A percentile compares a stretch with the other conserved stretches of the same genome.
Conservation (phyloP, 2,888 invertebrate species). For the Girardia tigrina region DNA sequence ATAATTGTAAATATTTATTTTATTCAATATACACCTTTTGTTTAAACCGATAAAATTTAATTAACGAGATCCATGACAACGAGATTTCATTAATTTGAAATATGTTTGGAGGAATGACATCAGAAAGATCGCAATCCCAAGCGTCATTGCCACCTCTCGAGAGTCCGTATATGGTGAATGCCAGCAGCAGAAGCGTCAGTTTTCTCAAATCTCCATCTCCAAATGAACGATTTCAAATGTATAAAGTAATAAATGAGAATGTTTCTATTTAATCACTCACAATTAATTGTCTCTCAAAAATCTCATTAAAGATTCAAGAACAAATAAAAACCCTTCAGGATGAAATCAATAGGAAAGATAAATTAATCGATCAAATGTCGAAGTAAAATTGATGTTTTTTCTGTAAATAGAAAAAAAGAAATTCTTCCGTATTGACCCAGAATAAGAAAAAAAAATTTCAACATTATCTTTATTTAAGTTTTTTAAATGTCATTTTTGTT, state of each 20-base stretch:
- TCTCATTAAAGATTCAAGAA: background rate
- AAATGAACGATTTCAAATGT: background rate
- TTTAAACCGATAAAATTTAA: background rate
- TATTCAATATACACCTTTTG: too few species aligned
- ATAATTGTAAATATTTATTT: too few species aligned
- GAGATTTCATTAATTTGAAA: background rate
- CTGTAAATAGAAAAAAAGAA: too few species aligned
- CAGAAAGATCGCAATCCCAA: slow-evolving; percentile 4
- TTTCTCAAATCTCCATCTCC: slow-evolving; percentile 4
- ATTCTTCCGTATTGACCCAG: too few species aligned
- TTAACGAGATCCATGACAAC: background rate
- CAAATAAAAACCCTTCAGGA: background rate
- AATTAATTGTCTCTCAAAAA: background rate
- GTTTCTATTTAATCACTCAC: background rate
- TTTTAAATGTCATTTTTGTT: too few species aligned
- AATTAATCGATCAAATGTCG: background rate
- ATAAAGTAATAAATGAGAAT: background rate
- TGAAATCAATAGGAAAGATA: background rate
- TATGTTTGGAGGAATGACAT: background rate
- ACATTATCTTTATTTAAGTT: too few species aligned
- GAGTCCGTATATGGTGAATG: background rate
- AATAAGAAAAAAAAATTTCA: too few species aligned
- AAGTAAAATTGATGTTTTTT: too few species aligned
- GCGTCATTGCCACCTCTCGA: slow-evolving; percentile 5
- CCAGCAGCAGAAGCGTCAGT: background rate